A percentile compares a stretch with the other conserved stretches of the same genome.
Evolutionary conservation across 2,797 vertebrate species (phyloP).

Genomic region (Anabas testudineus): DNA sequence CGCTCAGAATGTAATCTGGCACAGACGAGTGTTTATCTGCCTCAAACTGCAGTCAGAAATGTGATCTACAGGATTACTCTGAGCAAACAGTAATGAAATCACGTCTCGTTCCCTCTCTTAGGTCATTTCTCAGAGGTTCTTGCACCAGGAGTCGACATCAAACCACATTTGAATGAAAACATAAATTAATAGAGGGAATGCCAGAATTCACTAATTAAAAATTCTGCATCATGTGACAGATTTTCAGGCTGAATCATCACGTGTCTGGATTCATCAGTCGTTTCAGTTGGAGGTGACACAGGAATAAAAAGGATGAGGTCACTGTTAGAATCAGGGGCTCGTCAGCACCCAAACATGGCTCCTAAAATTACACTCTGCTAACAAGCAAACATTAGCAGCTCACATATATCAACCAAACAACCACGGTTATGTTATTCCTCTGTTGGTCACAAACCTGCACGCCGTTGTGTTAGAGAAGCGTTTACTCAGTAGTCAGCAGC

Average conservation of each 20-base stretch:
- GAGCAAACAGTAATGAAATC: constrained; percentile 33
- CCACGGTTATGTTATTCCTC: background rate
- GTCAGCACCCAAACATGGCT: background rate
- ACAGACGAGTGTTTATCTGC: constrained; percentile 61
- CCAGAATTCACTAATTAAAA: background rate
- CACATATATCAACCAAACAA: background rate
- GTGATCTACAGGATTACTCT: constrained; percentile 57
- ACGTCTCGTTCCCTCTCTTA: background rate
- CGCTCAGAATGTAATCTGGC: constrained; percentile 63
- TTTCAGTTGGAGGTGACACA: no score
- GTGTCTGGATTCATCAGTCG: background rate
- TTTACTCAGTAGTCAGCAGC: background rate
- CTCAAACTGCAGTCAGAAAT: constrained; percentile 51
- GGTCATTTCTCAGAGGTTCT: constrained; percentile 12
- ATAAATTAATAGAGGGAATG: background rate
- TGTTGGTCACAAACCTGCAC: background rate
- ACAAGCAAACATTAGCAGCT: background rate
- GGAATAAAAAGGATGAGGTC: no score
- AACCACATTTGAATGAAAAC: background rate
- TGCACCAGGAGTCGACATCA: background rate
- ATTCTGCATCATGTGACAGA: no score
- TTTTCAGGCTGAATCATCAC: background rate
- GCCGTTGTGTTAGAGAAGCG: background rate
- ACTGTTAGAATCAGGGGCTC: background rate
- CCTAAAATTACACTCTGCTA: background rate